These are phyloP conservation scores for Rattus rattus DNA, from an alignment of 2,113 vertebrate genomes.

Conservation along the genomic window DNA sequence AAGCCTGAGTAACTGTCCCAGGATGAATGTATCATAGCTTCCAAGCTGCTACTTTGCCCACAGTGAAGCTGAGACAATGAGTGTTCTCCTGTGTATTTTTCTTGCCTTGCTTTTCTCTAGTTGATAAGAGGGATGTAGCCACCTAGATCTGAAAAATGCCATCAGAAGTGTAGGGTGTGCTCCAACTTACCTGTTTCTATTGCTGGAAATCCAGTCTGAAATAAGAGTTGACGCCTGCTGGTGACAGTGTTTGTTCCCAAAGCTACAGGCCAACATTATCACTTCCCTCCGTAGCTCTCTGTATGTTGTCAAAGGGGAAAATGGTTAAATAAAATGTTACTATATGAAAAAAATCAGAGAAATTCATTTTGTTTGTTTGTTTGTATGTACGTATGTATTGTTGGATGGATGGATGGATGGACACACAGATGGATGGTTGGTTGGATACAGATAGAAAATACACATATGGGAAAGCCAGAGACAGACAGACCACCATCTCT, in stretches of 20 bases:
- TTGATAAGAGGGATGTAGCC: background rate
- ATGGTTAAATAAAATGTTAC: background rate
- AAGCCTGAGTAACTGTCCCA: background rate
- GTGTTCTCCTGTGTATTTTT: background rate
- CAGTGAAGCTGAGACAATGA: background rate
- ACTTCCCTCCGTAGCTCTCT: slow-evolving; percentile 96
- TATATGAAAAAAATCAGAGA: background rate
- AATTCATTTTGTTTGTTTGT: background rate
- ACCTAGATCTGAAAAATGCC: background rate
- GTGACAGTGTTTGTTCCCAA: slow-evolving; percentile 98
- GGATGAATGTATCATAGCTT: background rate
- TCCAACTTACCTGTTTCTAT: slow-evolving; percentile 93
- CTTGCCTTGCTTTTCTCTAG: background rate
- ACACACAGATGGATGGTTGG: background rate
- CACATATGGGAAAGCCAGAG: background rate
- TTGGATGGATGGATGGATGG: background rate
- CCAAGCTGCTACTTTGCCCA: background rate
- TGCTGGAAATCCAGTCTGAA: slow-evolving; percentile 99
- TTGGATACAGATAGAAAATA: background rate
- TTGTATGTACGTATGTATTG: background rate
- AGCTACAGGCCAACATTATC: slow-evolving; percentile 97
- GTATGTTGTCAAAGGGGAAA: slow-evolving; percentile 32
- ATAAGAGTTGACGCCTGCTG: slow-evolving; percentile 95
- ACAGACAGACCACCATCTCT: background rate
- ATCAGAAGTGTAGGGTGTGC: background rate